Conservation (phyloP, 2,888 invertebrate species). For the Serrognathus titanus region DNA sequence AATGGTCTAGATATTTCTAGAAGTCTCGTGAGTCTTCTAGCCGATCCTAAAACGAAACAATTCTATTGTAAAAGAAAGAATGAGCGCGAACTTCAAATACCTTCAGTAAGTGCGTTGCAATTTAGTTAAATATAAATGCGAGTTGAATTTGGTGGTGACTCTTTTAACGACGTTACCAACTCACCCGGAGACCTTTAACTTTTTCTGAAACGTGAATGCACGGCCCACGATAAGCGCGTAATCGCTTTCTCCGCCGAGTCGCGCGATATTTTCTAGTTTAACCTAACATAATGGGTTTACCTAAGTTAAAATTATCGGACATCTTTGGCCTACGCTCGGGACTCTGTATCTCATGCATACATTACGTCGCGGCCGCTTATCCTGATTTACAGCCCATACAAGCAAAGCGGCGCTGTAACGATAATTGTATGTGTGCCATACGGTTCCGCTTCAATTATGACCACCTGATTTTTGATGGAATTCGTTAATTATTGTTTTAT, state of each 20-base stretch:
- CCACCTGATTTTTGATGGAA: too few species aligned
- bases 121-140: too few species aligned
- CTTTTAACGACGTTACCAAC: not conserved
- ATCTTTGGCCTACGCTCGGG: constrained; percentile 37
- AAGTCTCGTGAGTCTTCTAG: too few species aligned
- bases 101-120: too few species aligned
- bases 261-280: constrained; percentile 31
- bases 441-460: not conserved
- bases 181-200: not conserved
- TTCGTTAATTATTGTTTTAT: too few species aligned
- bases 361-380: constrained; percentile 34
- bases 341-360: constrained; percentile 36
- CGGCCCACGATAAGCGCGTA: constrained; percentile 5
- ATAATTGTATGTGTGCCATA: constrained; percentile 21
- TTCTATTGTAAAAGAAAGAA: not conserved
- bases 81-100: not conserved
- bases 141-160: not conserved
- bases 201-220: not conserved
- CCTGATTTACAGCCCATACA: constrained; percentile 38
- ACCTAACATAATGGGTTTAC: constrained; percentile 38
- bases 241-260: constrained; percentile 5
- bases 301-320: constrained; percentile 44
- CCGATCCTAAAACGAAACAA: too few species aligned
- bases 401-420: constrained; percentile 31
- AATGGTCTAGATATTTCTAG: too few species aligned